Percentiles rank a stretch among this genome's conserved stretches.
Conservation (phyloP, 2,888 invertebrate species). For the Drosophila gaucha region DNA sequence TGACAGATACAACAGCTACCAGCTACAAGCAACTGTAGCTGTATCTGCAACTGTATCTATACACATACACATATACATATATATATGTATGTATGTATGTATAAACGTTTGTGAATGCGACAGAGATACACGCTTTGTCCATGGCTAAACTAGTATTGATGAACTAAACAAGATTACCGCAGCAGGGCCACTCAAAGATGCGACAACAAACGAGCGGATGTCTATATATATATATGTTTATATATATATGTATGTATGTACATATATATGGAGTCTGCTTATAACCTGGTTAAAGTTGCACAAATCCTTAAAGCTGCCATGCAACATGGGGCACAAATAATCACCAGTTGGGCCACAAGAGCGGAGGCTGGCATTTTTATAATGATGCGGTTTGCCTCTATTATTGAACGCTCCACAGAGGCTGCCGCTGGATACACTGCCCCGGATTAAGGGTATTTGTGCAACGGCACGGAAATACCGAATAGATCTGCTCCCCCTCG, state of each 20-base stretch:
- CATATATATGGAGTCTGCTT: conserved; percentile 1
- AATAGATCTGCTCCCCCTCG: background rate
- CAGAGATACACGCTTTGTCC: conserved; percentile 63
- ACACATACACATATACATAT: background rate
- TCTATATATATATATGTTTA: background rate
- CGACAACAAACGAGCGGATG: conserved; percentile 17
- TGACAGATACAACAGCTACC: conserved; percentile 36
- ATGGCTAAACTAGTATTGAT: conserved; percentile 76
- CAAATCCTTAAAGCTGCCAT: conserved; percentile 57
- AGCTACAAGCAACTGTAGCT: conserved; percentile 32
- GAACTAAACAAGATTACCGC: conserved; percentile 74
- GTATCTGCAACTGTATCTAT: conserved; percentile 1
- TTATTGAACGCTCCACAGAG: conserved; percentile 43
- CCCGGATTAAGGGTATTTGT: conserved; percentile 67
- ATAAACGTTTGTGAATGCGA: conserved; percentile 16
- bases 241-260: background rate
- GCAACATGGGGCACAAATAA: conserved; percentile 10
- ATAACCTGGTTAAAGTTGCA: conserved; percentile 42
- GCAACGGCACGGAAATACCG: conserved; percentile 47
- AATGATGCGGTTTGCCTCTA: conserved; percentile 54
- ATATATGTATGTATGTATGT: background rate
- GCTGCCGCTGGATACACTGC: conserved; percentile 13
- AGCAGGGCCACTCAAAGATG: conserved; percentile 38
- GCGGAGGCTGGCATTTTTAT: conserved; percentile 50
- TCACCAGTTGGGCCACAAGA: conserved; percentile 26